Evolutionary conservation across 2,888 invertebrate genomes (phyloP), one percentile per base, ranked within the genome.

Genomic region (Matsumyia berberina): DNA sequence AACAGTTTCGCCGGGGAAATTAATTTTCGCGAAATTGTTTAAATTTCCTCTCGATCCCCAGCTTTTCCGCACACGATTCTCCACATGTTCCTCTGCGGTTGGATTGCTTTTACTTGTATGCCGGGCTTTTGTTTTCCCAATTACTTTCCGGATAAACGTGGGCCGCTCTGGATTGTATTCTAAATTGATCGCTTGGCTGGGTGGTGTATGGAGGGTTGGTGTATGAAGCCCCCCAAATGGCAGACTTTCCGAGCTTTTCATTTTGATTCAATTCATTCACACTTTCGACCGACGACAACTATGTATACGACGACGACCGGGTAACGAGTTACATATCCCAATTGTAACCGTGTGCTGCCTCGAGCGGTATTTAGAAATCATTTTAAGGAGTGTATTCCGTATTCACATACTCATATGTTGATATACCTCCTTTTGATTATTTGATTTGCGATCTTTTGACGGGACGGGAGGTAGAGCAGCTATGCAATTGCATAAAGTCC

Each of bases 111-210:
- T n/a, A n/a, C 55, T 44, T 64, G 46, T 44, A 19, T 33, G 57
- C 39, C 42, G n/a, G 17, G 24, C 1, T 17, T 55, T 17, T 35
- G 42, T 44, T 29, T 55, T 11, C 29, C 12, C 51, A 35, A 49
- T 46, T 8, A 69, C 49, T 58, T 78, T 83, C 82, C 82, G 82
- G 78, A 78, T 62, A 72, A 67, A 51, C 44, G 72, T 77, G 72
- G 42, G 70, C 46, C 57, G 44, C 35, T 42, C 17, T 46, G 39
- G 35, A 77, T 66, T 70, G 17, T 49, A 53, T 67, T 67, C 37
- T 60, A 78, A 82, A 78, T 78, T 82, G 66, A 78, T 72, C 29
- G 74, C 37, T n/a, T 67, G 9, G 58, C 33, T 60, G 42, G 58
- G 69, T 44, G 60, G 53, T 15, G 46, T 19, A 46, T 19, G 9